phyloP scores from a whole-genome alignment of 2,113 vertebrate species.

The Pogonocichla stellata region DNA sequence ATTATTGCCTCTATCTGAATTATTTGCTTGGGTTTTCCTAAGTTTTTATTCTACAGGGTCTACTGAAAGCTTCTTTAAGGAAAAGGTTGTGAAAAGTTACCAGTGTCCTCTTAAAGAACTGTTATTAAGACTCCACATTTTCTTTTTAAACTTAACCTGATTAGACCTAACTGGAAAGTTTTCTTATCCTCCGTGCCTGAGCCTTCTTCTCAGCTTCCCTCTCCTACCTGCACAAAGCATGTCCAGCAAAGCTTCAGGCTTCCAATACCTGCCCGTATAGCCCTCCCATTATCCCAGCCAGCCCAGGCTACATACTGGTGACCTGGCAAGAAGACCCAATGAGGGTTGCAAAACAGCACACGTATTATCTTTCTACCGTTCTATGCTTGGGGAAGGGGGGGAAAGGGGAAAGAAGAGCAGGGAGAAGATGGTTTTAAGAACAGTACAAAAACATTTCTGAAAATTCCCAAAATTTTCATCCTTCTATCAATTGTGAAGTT shows the following conservation, averaged over 20 bases:
- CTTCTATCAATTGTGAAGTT: background rate
- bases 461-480: background rate
- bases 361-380: background rate
- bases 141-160: background rate
- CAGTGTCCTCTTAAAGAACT: background rate
- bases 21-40: background rate
- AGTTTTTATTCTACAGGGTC: background rate
- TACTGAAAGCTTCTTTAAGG: background rate
- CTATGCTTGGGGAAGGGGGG: background rate
- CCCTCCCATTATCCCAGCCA: background rate
- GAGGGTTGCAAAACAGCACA: background rate
- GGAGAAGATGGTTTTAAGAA: background rate
- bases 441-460: background rate
- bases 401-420: background rate
- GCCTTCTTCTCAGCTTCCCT: background rate
- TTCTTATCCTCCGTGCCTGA: background rate
- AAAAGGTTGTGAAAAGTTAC: background rate
- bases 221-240: background rate
- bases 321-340: background rate
- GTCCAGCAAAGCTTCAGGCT: background rate
- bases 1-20: background rate
- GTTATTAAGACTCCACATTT: background rate
- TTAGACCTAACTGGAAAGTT: background rate
- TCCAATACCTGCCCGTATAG: background rate
- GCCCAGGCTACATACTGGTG: rapidly evolving